phyloP scores from a whole-genome alignment of 2,113 vertebrate species.

The Dipodomys spectabilis region DNA sequence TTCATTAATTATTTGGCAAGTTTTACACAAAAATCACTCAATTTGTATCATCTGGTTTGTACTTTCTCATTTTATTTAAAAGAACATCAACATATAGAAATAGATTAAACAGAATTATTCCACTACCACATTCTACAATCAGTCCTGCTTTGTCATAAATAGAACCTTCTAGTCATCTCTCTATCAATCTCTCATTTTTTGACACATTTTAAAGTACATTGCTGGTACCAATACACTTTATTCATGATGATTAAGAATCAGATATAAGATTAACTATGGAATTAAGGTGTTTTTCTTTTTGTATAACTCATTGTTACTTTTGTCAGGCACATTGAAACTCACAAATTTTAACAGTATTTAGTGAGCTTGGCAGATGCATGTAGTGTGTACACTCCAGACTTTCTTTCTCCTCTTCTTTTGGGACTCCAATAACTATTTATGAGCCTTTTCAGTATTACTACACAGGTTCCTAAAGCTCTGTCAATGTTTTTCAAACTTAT shows the following conservation, averaged over 20 bases:
- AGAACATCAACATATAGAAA: neutral
- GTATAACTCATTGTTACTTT: neutral
- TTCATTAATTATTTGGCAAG: neutral
- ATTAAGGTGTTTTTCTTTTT: neutral
- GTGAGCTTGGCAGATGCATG: neutral
- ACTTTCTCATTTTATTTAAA: neutral
- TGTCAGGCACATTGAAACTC: neutral
- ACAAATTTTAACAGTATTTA: neutral
- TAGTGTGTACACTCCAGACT: neutral
- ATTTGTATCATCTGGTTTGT: neutral
- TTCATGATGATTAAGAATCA: neutral
- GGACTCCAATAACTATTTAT: neutral
- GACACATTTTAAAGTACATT: constrained; percentile 27
- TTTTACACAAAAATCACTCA: neutral
- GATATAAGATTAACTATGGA: too few species aligned
- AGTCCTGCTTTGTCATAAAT: neutral
- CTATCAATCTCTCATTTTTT: neutral
- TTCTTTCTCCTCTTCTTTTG: neutral
- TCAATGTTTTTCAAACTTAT: neutral
- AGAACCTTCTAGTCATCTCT: neutral
- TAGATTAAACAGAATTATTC: neutral
- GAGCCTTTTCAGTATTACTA: neutral
- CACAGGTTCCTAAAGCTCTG: neutral
- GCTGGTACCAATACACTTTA: neutral
- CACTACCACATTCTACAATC: neutral